Percentiles rank a stretch among this genome's conserved stretches.
Conservation (phyloP, 2,113 vertebrate species). For the Pontoporia blainvillei region DNA sequence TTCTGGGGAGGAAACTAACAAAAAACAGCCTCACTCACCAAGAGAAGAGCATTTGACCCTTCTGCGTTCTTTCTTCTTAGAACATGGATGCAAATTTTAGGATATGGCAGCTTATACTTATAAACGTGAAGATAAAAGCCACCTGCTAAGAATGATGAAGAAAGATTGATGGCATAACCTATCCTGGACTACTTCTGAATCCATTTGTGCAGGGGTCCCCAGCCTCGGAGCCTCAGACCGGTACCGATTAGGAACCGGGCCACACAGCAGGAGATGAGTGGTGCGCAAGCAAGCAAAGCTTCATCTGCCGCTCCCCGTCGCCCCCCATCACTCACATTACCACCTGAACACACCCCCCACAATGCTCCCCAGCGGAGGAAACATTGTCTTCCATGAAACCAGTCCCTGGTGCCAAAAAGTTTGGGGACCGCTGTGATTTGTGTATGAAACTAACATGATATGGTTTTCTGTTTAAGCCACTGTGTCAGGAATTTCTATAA, state of each 20-base stretch:
- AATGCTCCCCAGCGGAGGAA: no score
- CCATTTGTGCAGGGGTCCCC: neutral
- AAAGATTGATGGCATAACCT: neutral
- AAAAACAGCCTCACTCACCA: neutral
- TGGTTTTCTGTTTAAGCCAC: neutral
- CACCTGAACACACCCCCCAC: no score
- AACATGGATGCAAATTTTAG: neutral
- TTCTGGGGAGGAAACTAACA: neutral
- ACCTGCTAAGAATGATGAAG: neutral
- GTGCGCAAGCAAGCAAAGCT: no score
- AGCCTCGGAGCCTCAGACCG: fast-evolving
- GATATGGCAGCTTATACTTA: neutral
- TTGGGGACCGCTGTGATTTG: no score
- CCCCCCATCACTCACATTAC: no score
- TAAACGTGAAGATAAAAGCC: neutral
- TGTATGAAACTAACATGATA: neutral
- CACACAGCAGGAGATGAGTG: no score
- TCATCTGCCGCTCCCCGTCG: no score
- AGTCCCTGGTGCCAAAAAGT: no score
- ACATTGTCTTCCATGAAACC: no score
- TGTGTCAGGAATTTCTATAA: neutral
- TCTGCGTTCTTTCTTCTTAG: neutral
- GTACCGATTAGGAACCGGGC: no score
- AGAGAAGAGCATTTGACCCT: neutral
- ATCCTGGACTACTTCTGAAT: neutral